phyloP scores from a whole-genome alignment of 2,113 vertebrate species.

The Albula glossodonta region DNA sequence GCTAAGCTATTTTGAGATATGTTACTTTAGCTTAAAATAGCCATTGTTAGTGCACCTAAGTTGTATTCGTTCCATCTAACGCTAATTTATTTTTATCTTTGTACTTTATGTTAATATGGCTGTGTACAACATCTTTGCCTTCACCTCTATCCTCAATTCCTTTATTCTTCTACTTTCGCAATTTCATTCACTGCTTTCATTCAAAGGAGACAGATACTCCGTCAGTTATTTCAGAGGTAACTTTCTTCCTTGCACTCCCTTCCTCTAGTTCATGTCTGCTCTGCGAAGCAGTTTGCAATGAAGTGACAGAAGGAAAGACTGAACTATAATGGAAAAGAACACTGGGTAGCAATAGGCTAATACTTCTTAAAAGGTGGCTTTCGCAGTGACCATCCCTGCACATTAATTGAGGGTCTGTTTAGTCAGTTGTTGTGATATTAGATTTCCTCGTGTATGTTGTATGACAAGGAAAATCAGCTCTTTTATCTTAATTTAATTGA shows the following conservation, averaged over 20 bases:
- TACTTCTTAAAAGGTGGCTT: background rate
- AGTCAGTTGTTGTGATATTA: background rate
- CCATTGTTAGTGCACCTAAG: no score
- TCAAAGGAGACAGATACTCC: conserved; percentile 73
- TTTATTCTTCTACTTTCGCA: conserved; percentile 28
- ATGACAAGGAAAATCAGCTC: background rate
- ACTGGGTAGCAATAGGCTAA: background rate
- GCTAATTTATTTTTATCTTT: background rate
- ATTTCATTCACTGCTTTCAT: conserved; percentile 63
- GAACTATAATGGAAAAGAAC: background rate
- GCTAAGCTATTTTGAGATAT: background rate
- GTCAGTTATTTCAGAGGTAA: conserved; percentile 82
- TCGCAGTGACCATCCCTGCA: background rate
- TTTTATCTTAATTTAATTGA: background rate
- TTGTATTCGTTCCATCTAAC: background rate
- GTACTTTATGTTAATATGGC: no score
- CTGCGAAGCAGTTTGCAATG: background rate
- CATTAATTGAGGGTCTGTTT: background rate
- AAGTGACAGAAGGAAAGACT: no score
- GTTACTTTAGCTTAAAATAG: background rate
- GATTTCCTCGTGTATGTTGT: background rate
- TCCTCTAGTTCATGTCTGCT: background rate
- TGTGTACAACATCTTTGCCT: conserved; percentile 17
- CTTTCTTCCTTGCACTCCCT: background rate
- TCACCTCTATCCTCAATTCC: conserved; percentile 16